phyloP scores from a whole-genome alignment of 2,888 invertebrate genomes.

The Plagodis dolabraria region DNA sequence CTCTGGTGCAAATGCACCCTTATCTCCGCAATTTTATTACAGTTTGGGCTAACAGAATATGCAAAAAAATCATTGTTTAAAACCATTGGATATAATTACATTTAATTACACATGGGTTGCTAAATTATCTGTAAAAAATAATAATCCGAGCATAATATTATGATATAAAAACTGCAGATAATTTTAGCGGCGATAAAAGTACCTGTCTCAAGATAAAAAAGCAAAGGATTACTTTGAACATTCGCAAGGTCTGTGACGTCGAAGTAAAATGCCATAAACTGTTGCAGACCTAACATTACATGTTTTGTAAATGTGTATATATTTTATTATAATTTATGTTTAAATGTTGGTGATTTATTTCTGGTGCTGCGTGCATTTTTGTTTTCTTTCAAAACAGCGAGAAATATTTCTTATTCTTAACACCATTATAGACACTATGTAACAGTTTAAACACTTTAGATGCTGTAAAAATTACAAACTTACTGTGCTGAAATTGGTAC shows the following conservation, averaged over 20 bases:
- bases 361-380: conserved; percentile 70
- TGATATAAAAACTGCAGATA: no score
- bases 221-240: neutral
- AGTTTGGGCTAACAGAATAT: no score
- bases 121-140: no score
- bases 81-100: no score
- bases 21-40: no score
- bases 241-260: conserved; percentile 16
- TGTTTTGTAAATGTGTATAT: conserved; percentile 75
- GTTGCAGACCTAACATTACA: conserved; percentile 36
- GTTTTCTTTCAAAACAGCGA: conserved; percentile 50
- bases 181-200: neutral
- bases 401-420: conserved; percentile 26
- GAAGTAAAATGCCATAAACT: conserved; percentile 24
- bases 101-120: no score
- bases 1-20: no score
- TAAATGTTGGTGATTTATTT: conserved; percentile 63
- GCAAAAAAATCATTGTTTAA: no score
- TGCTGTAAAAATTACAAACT: conserved; percentile 10
- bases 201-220: neutral
- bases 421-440: conserved; percentile 36
- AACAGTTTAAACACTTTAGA: conserved; percentile 28
- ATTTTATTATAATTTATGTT: conserved; percentile 69
- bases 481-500: conserved; percentile 16
- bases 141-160: no score